Conservation (phyloP, 1,140 invertebrate species). For the Oncopeltus fasciatus region DNA sequence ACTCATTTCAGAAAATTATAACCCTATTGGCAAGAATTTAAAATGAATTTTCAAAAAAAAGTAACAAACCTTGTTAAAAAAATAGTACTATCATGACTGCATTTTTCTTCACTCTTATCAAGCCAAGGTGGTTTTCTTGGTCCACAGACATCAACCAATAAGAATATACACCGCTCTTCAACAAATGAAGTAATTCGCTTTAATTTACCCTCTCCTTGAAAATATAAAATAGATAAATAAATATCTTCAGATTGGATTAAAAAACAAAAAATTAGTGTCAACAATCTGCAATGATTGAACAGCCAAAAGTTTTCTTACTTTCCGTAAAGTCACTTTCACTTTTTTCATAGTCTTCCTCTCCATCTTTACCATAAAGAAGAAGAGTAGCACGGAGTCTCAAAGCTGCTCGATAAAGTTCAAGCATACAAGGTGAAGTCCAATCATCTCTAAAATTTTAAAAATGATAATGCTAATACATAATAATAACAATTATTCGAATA, state of each 20-base stretch:
- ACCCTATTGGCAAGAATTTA: too few species aligned
- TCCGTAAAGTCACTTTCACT: background rate
- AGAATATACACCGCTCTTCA: constrained; percentile 30
- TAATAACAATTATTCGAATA: too few species aligned
- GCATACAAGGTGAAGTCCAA: constrained; percentile 14
- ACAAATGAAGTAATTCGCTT: constrained; percentile 4
- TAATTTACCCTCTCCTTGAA: background rate
- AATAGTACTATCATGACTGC: constrained; percentile 4
- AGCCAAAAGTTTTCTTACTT: background rate
- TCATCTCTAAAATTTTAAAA: constrained; percentile 5
- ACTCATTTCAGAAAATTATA: too few species aligned
- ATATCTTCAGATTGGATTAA: background rate
- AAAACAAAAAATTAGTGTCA: background rate
- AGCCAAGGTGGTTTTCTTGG: constrained; percentile 19
- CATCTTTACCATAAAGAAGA: constrained; percentile 27
- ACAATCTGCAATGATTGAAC: background rate
- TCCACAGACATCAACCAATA: constrained; percentile 30
- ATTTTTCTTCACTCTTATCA: constrained; percentile 13
- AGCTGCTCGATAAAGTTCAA: constrained; percentile 12
- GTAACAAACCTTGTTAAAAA: background rate
- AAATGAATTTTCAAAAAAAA: too few species aligned
- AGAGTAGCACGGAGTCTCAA: constrained; percentile 7
- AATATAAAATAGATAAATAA: background rate
- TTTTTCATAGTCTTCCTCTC: constrained; percentile 25
- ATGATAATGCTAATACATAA: too few species aligned